Conservation (phyloP, 2,888 invertebrate species). For the Chymomyza caudatula region DNA sequence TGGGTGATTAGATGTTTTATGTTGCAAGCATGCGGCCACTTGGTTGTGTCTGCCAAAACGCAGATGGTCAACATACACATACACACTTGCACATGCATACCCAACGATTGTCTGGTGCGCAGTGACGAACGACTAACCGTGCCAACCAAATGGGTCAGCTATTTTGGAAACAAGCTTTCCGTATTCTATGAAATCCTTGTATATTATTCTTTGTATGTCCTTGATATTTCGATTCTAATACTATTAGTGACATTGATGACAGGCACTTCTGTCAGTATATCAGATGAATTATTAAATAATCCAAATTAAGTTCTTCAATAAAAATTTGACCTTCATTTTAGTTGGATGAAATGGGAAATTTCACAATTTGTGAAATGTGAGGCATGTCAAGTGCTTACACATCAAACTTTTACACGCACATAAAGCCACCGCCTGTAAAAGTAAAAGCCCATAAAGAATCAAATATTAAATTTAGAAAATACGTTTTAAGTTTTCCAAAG, state of each 20-base stretch:
- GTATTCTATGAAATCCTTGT: background rate
- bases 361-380: background rate
- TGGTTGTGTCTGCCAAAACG: conserved; percentile 14
- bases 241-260: background rate
- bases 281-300: background rate
- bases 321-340: background rate
- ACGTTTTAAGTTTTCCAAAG: background rate
- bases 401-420: too few species aligned
- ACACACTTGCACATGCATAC: too few species aligned
- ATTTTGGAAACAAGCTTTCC: conserved; percentile 31
- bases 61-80: background rate
- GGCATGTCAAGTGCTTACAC: background rate
- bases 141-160: conserved; percentile 41
- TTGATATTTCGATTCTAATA: background rate
- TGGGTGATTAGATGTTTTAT: conserved; percentile 13
- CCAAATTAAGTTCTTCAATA: background rate
- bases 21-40: conserved; percentile 8
- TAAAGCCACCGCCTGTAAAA: too few species aligned
- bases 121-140: too few species aligned
- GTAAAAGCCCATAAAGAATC: background rate
- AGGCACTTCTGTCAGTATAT: background rate
- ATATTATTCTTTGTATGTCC: background rate
- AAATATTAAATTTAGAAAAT: background rate
- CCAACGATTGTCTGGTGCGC: too few species aligned
- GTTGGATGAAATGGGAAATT: background rate